Conservation (phyloP, 1,140 invertebrate species). For the Prorops nasuta region DNA sequence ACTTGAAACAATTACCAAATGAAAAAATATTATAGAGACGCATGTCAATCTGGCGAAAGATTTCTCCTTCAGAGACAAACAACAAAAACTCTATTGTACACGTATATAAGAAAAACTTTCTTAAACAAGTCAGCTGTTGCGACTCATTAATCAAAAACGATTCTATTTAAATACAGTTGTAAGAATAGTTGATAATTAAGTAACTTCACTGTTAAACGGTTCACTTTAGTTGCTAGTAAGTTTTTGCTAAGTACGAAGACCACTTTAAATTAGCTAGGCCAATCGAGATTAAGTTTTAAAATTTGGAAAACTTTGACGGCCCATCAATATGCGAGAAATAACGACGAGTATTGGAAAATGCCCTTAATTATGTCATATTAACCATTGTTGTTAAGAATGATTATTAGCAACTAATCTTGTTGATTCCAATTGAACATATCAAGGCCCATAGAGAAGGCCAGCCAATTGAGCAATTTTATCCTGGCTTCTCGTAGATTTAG, state of each 20-base stretch:
- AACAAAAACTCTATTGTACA: too few species aligned
- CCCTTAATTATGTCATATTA: not conserved
- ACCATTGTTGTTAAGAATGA: slow-evolving; percentile 10
- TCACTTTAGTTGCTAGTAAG: not conserved
- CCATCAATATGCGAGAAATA: not conserved
- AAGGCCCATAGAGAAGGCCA: slow-evolving; percentile 32
- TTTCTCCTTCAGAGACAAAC: too few species aligned
- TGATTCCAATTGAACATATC: slow-evolving; percentile 48
- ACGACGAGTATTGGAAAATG: not conserved
- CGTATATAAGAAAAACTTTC: too few species aligned
- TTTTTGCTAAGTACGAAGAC: slow-evolving; percentile 14
- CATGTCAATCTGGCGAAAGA: too few species aligned
- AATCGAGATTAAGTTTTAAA: not conserved
- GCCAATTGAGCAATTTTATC: slow-evolving; percentile 35
- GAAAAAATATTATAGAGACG: too few species aligned
- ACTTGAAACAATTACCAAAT: too few species aligned
- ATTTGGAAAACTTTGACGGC: not conserved
- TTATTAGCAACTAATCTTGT: slow-evolving; percentile 18
- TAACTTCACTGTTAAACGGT: not conserved
- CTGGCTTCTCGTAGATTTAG: slow-evolving; percentile 32
- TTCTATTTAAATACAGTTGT: not conserved
- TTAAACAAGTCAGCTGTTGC: not conserved
- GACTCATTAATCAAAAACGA: not conserved
- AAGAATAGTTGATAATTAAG: not conserved
- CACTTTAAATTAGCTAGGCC: slow-evolving; percentile 1